Evolutionary conservation across 2,888 invertebrate species (phyloP).

Genomic region (Acrobeloides nanus): DNA sequence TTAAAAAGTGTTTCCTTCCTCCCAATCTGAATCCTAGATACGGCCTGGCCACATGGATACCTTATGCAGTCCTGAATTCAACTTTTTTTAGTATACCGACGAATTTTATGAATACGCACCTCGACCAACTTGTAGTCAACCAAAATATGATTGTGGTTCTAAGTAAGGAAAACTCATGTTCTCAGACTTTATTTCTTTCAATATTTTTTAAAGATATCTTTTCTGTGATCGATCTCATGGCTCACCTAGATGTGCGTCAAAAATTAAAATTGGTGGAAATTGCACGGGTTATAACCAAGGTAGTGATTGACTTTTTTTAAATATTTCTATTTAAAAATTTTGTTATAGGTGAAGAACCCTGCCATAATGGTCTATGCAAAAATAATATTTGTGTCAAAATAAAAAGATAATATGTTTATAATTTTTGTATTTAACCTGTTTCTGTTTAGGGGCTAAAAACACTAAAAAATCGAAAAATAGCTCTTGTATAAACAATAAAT

Average conservation of each 20-base stretch:
- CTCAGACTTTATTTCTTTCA: no score
- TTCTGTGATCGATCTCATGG: constrained; percentile 45
- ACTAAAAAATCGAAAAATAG: no score
- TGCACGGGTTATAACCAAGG: constrained; percentile 35
- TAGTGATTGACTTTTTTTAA: constrained; percentile 7
- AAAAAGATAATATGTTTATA: no score
- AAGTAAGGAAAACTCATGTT: no score
- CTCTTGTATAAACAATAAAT: no score
- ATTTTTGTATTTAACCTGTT: no score
- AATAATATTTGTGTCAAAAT: constrained; percentile 34
- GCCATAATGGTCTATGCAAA: constrained; percentile 38
- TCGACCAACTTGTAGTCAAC: constrained; percentile 36
- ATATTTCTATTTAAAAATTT: no score
- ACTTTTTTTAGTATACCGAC: constrained; percentile 46
- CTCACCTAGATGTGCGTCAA: constrained; percentile 37
- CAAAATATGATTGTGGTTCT: constrained; percentile 15
- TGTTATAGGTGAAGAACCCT: constrained; percentile 29
- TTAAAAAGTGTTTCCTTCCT: no score
- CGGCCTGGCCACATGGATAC: constrained; percentile 44
- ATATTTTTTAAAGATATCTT: no score
- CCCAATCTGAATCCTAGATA: no score
- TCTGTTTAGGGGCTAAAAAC: no score
- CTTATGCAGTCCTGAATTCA: no score
- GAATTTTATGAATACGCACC: constrained; percentile 40
- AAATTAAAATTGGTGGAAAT: constrained; percentile 37